Percentiles rank a stretch among this genome's conserved stretches.
Evolutionary conservation across 2,113 vertebrate genomes (phyloP).

Genomic region (Phyllostomus hastatus): DNA sequence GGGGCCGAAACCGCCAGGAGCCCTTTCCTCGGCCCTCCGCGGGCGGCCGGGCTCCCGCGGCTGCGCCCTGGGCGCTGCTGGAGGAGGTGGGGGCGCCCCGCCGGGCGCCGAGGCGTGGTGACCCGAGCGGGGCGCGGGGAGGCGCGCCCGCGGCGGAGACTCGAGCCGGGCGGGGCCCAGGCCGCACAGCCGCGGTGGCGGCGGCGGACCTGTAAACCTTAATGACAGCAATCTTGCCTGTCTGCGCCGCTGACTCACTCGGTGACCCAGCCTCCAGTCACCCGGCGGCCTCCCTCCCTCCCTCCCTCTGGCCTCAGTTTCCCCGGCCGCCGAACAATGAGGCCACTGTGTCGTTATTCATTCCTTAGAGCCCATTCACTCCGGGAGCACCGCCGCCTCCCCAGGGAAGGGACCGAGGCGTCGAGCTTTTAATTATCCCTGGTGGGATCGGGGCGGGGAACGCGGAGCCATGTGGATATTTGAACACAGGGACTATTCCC

Average conservation of each 20-base stretch:
- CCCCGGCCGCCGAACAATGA: constrained; percentile 64
- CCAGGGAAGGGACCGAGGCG: constrained; percentile 50
- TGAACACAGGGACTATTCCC: constrained; percentile 38
- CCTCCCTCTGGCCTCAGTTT: constrained; percentile 74
- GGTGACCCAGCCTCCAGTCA: constrained; percentile 74
- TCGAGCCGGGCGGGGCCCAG: constrained; percentile 54
- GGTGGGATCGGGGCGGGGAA: constrained; percentile 32
- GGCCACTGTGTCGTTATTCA: constrained; percentile 58
- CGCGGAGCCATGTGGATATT: background rate
- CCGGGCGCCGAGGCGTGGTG: constrained; percentile 46
- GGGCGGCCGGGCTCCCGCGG: background rate
- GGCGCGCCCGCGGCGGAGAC: constrained; percentile 56
- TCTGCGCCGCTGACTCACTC: constrained; percentile 72
- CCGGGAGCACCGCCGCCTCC: constrained; percentile 28
- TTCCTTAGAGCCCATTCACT: constrained; percentile 56
- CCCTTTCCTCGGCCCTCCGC: background rate
- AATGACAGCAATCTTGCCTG: constrained; percentile 70
- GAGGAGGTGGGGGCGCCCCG: background rate
- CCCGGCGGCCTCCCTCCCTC: constrained; percentile 32
- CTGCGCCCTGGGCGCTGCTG: background rate
- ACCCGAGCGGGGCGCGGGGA: background rate
- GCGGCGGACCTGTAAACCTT: constrained; percentile 71
- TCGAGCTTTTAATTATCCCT: constrained; percentile 56
- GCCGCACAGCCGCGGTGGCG: constrained; percentile 61
- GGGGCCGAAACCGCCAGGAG: background rate